Conservation (phyloP, 1,140 invertebrate genomes). For the Drosophila truncata region DNA sequence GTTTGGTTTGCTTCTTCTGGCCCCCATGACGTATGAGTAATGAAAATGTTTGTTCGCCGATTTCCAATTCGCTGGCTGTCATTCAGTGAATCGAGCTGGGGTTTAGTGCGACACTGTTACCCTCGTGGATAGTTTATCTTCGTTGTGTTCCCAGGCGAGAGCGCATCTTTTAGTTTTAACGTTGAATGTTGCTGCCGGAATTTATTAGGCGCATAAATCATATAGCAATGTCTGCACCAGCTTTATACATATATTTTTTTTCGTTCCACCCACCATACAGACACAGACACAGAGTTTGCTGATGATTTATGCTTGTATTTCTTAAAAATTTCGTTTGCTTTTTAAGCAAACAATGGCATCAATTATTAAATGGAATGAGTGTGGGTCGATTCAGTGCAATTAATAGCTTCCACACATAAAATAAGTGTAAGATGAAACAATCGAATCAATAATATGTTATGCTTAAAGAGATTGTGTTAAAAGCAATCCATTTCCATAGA, state of each 20-base stretch:
- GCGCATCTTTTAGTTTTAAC: conserved; percentile 28
- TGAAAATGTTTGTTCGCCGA: conserved; percentile 54
- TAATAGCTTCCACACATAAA: not conserved
- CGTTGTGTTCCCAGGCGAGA: conserved; percentile 1
- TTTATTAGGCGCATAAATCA: conserved; percentile 62
- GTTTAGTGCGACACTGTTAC: conserved; percentile 11
- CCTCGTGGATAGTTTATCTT: conserved; percentile 13
- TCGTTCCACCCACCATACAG: not conserved
- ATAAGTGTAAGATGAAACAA: conserved; percentile 19
- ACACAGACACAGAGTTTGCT: too few species aligned
- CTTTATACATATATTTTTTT: conserved; percentile 4
- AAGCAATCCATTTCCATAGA: conserved; percentile 28
- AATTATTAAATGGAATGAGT: conserved; percentile 26
- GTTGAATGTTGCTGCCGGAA: conserved; percentile 15
- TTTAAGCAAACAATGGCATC: conserved; percentile 46
- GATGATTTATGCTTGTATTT: conserved; percentile 35
- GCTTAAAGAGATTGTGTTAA: conserved; percentile 36
- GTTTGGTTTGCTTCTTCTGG: conserved; percentile 30
- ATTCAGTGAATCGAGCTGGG: conserved; percentile 24
- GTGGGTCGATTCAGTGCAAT: conserved; percentile 14
- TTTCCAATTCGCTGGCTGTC: conserved; percentile 69
- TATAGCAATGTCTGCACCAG: conserved; percentile 22
- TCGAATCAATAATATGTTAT: conserved; percentile 21
- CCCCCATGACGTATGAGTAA: conserved; percentile 69
- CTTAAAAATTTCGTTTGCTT: conserved; percentile 26